Conservation (phyloP, 2,113 vertebrate species). For the Leptocoma aspasia region DNA sequence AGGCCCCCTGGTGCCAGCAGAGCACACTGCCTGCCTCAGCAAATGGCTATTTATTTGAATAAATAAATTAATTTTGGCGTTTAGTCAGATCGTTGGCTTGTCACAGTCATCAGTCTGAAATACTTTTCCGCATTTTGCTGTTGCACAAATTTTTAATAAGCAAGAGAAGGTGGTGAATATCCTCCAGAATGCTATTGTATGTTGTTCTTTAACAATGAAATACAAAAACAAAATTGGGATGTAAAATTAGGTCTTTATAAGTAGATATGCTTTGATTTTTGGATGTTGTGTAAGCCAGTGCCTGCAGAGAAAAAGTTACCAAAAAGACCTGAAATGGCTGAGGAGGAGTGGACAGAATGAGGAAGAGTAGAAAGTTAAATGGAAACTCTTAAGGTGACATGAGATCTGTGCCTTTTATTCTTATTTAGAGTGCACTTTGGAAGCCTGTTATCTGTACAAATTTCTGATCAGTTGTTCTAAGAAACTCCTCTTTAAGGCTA, state of each 20-base stretch:
- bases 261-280: not conserved
- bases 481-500: not conserved
- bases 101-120: not conserved
- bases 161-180: not conserved
- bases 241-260: not conserved
- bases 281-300: not conserved
- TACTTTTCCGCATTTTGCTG: not conserved
- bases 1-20: constrained; percentile 57
- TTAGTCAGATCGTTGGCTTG: not conserved
- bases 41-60: not conserved
- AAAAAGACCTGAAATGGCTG: not conserved
- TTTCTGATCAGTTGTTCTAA: not conserved
- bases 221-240: rapidly evolving
- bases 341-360: rapidly evolving
- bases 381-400: not conserved
- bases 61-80: not conserved
- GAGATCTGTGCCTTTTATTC: not conserved
- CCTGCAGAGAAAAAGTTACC: not conserved
- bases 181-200: not conserved
- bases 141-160: not conserved
- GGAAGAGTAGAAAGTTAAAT: not conserved
- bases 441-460: not conserved
- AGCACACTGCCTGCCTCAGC: not conserved
- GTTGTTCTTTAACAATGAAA: not conserved
- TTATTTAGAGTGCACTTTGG: not conserved